Base-by-base conservation (phyloP, 2,888 invertebrate species). In the Rhorus exstirpatorius region DNA sequence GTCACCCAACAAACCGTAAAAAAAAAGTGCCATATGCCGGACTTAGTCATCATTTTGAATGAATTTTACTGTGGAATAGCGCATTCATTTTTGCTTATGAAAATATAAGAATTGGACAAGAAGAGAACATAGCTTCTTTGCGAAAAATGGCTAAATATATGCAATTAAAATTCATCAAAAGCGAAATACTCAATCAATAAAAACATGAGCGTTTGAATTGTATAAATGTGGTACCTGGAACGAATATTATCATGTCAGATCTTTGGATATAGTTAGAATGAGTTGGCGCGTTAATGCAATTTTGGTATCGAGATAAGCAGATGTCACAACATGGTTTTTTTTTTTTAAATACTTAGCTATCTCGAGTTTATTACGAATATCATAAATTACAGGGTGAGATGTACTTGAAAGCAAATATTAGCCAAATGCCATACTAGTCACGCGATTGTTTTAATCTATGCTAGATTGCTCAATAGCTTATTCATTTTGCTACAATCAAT, bases 341-440 rank as follows among this genome's bases (percentile, higher is more conserved):
- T 17, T 49, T 49, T 31, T 31, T 31, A 6, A 31, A 41, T 38
- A 26, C 26, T 35, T 38, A 4, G 41, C 31, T 55, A 67, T 75
- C 58, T 58, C 14, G 55, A 67, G 31, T 8, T 65, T 35, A 44
- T 65, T 55, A 55, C 44, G 24, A 44, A 24, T 31, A 44, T 14
- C 41, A 46, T 65, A 31, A 55, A 75, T 75, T 55, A 31, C 17
- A 14, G 14, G 55, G 60, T 44, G 1, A 26, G 46, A 44, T 44
- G 17, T 14, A 26, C 19, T 67, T 2, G n/a, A 55, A 65, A 70
- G 55, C 65, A 75, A 75, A 75, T 58, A 75, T 58, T 26, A 60
- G n/a, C 79, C 60, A 79, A 75, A 79, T 79, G 79, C 60, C 60
- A 49, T 46, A 31, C 44, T 7, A n/a, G 79, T 79, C 79, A 79